Evolutionary conservation across 1,140 invertebrate species (phyloP).

Genomic region (Acyrthosiphon pisum): DNA sequence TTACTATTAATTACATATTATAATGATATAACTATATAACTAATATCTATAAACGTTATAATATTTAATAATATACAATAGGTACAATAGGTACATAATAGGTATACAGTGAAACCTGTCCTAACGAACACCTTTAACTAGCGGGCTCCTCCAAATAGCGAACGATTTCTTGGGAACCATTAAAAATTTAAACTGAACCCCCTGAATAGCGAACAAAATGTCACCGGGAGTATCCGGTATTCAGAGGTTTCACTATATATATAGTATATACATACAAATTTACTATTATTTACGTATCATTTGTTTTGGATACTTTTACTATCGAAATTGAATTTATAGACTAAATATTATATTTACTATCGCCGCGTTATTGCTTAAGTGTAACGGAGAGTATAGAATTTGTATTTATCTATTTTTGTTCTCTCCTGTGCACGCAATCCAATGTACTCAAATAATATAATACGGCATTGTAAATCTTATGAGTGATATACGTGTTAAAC

Average conservation of each 20-base stretch:
- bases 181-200: no score
- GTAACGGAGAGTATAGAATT: not conserved
- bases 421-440: not conserved
- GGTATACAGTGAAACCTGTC: not conserved
- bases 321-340: not conserved
- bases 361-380: not conserved
- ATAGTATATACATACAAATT: not conserved
- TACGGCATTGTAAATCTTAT: not conserved
- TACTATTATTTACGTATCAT: not conserved
- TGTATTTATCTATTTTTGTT: slow-evolving; percentile 6
- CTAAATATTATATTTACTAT: not conserved
- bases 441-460: slow-evolving; percentile 20
- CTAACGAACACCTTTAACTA: no score
- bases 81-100: no score
- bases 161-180: no score
- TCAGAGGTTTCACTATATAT: no score
- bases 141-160: no score
- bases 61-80: not conserved
- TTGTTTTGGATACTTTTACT: not conserved
- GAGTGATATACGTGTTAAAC: not conserved
- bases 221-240: no score
- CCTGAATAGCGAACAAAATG: no score
- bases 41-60: not conserved
- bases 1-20: not conserved
- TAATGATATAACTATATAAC: not conserved